Evolutionary conservation across 2,797 vertebrate species (phyloP).

Genomic region (Salmo trutta): DNA sequence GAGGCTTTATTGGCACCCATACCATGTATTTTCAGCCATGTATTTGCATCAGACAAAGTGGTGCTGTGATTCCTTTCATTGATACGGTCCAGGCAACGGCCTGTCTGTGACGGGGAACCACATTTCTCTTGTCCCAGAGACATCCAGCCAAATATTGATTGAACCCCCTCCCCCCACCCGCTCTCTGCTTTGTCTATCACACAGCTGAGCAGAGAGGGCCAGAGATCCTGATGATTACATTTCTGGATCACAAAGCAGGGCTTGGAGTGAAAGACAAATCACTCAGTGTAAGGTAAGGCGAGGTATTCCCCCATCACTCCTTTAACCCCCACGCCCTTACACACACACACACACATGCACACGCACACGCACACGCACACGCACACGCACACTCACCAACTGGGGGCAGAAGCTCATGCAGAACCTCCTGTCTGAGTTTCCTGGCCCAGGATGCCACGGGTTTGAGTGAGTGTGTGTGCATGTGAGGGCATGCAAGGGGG

Average conservation of each 20-base stretch:
- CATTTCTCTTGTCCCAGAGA: neutral
- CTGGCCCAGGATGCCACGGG: neutral
- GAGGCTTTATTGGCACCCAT: no score
- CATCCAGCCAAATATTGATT: neutral
- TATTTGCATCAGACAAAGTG: no score
- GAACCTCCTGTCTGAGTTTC: neutral
- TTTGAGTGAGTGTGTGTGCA: slow-evolving; percentile 9
- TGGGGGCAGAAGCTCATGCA: neutral
- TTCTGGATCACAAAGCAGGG: slow-evolving; percentile 1
- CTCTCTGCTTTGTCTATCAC: slow-evolving; percentile 45
- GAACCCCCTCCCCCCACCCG: neutral
- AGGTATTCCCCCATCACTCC: neutral
- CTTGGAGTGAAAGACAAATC: neutral
- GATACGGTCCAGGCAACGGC: no score
- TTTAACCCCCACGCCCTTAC: neutral
- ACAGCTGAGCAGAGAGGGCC: neutral
- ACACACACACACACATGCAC: neutral
- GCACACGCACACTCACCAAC: neutral
- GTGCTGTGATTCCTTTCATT: no score
- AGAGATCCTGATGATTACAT: neutral
- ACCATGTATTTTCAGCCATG: no score
- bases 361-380: neutral
- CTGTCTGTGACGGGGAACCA: neutral
- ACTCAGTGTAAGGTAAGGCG: neutral
- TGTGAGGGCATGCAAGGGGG: slow-evolving; percentile 33